Evolutionary conservation across 1,140 invertebrate species (phyloP).

Genomic region (Druon quercuslanigerum): DNA sequence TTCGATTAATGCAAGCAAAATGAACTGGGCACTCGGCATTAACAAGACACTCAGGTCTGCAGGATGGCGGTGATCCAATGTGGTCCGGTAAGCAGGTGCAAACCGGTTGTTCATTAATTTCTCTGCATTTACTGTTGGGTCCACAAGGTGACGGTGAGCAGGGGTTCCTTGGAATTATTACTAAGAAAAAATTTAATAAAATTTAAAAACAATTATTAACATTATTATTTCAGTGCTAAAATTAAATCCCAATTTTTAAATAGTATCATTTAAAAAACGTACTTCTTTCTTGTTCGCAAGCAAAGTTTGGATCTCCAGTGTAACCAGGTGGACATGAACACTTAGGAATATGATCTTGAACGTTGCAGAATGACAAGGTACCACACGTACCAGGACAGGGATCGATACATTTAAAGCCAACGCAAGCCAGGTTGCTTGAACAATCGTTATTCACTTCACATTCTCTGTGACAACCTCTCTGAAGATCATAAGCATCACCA

Average conservation of each 20-base stretch:
- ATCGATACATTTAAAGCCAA: conserved; percentile 85
- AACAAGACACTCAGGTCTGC: conserved; percentile 77
- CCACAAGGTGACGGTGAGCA: conserved; percentile 78
- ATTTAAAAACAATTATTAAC: conserved; percentile 13
- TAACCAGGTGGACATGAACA: conserved; percentile 85
- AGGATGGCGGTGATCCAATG: conserved; percentile 75
- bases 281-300: conserved; percentile 67
- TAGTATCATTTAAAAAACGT: conserved; percentile 17
- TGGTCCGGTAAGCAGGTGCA: conserved; percentile 78
- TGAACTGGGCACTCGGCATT: conserved; percentile 77
- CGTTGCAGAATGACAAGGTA: conserved; percentile 83
- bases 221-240: not conserved
- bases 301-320: conserved; percentile 87
- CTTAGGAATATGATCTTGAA: conserved; percentile 84
- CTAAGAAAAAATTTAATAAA: conserved; percentile 52
- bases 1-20: conserved; percentile 77
- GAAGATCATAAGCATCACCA: conserved; percentile 84
- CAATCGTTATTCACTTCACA: conserved; percentile 88
- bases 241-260: conserved; percentile 7
- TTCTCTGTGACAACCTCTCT: conserved; percentile 82
- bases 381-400: conserved; percentile 86
- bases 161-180: conserved; percentile 66
- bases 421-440: conserved; percentile 80
- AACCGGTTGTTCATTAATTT: conserved; percentile 74
- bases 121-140: conserved; percentile 77